A percentile compares a stretch with the other conserved stretches of the same genome.
phyloP scores from a whole-genome alignment of 2,797 vertebrate genomes.

The Leucoraja ocellata region DNA sequence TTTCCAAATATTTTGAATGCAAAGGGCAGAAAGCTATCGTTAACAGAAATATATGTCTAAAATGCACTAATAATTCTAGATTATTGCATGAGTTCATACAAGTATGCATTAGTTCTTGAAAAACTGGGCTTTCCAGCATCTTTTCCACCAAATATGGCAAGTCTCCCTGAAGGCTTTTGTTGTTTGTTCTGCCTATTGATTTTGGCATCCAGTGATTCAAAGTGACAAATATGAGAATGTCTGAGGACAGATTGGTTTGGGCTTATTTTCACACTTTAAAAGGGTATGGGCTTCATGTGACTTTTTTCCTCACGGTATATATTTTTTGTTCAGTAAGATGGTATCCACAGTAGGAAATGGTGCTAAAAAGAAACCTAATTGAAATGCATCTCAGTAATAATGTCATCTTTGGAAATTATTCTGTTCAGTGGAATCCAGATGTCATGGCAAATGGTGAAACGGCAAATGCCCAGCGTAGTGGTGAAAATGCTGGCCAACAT shows the following conservation, averaged over 20 bases:
- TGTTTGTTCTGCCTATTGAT: background rate
- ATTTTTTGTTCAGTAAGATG: background rate
- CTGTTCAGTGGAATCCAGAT: background rate
- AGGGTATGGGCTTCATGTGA: background rate
- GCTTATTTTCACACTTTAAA: background rate
- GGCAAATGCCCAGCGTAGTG: background rate
- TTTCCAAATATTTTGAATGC: constrained; percentile 9
- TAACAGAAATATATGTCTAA: constrained; percentile 17
- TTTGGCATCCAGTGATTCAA: constrained; percentile 28
- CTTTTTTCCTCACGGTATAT: background rate
- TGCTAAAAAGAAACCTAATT: background rate
- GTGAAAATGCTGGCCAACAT: background rate
- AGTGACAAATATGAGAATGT: constrained; percentile 1
- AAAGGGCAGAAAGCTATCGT: background rate
- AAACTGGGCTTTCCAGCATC: background rate
- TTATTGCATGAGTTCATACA: background rate
- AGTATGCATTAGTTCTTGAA: constrained; percentile 12
- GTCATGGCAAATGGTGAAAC: constrained; percentile 5
- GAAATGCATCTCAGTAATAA: constrained; percentile 8
- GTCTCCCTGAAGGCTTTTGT: background rate
- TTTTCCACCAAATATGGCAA: constrained; percentile 19
- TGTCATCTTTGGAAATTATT: background rate
- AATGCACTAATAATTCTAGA: constrained; percentile 1
- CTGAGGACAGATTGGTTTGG: background rate
- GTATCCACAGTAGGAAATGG: background rate